A percentile compares a stretch with the other conserved stretches of the same genome.
Conservation (phyloP, 92 coral and sea anemone genomes). For the Chrysogorgia sp. region DNA sequence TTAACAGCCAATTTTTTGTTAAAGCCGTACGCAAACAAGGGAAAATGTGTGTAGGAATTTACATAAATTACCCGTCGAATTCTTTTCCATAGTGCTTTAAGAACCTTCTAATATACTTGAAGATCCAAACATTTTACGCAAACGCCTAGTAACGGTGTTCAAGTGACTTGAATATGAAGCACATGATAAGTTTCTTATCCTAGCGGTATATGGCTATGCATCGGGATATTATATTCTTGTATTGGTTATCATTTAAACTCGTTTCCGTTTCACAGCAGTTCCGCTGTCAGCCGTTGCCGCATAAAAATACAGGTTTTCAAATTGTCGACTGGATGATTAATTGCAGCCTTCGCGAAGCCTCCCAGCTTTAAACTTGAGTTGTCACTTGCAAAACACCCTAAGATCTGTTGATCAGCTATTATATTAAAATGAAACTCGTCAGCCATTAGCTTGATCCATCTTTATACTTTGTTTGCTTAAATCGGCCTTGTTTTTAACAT, state of each 20-base stretch:
- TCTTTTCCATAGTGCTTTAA: neutral
- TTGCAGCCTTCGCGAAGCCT: too few species aligned
- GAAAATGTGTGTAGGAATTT: constrained; percentile 28
- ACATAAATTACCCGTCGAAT: neutral
- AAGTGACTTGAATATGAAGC: neutral
- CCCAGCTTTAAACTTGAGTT: neutral
- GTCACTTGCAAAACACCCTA: neutral
- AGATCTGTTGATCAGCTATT: neutral
- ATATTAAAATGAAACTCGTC: neutral
- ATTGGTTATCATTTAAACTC: neutral
- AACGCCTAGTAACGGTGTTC: neutral
- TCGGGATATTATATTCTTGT: too few species aligned
- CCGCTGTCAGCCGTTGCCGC: neutral
- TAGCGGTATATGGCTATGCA: too few species aligned
- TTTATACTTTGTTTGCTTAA: neutral
- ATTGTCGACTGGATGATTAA: neutral
- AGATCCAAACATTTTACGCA: too few species aligned
- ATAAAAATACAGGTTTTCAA: neutral
- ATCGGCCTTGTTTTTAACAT: too few species aligned
- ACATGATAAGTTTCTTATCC: neutral
- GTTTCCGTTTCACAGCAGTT: constrained; percentile 40
- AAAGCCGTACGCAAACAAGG: neutral
- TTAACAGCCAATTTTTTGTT: neutral
- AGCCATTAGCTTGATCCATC: neutral
- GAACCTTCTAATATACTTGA: neutral